phyloP scores from a whole-genome alignment of 1,140 invertebrate genomes.

The Zophobas atratus region DNA sequence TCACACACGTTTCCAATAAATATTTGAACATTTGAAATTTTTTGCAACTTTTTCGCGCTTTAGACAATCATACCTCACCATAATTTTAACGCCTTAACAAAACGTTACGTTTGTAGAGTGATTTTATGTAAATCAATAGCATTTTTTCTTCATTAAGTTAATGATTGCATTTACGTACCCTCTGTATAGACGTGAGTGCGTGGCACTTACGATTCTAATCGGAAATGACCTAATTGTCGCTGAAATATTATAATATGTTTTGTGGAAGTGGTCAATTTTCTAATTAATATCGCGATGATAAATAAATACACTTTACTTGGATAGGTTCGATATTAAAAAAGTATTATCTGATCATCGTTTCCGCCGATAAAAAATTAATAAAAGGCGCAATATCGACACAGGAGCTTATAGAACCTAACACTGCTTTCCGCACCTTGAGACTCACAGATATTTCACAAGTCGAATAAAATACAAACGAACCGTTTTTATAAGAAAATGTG shows the following conservation, averaged over 20 bases:
- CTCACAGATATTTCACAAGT: too few species aligned
- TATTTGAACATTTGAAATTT: slow-evolving; percentile 12
- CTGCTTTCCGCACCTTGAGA: too few species aligned
- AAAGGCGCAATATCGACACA: not conserved
- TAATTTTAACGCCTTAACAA: too few species aligned
- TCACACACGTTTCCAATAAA: not conserved
- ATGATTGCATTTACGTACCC: not conserved
- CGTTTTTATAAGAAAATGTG: not conserved
- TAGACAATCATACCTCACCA: not conserved
- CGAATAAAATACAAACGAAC: too few species aligned
- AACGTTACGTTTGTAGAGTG: too few species aligned
- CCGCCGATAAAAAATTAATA: slow-evolving; percentile 3
- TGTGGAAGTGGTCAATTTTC: not conserved
- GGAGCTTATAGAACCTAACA: not conserved
- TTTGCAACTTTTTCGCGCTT: not conserved
- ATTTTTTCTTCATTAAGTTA: slow-evolving; percentile 13
- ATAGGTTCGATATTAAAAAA: not conserved
- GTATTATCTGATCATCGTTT: slow-evolving; percentile 8
- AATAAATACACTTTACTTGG: not conserved
- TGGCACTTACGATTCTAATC: slow-evolving; percentile 18
- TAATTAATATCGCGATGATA: not conserved
- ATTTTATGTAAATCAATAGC: slow-evolving; percentile 1
- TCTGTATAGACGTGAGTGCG: not conserved
- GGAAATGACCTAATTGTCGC: slow-evolving; percentile 18
- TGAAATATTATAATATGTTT: not conserved